Evolutionary conservation across 35 echinoderm and acorn worm species (phyloP), one percentile per base, ranked within the genome.

Genomic region (Stichopus chloronotus): DNA sequence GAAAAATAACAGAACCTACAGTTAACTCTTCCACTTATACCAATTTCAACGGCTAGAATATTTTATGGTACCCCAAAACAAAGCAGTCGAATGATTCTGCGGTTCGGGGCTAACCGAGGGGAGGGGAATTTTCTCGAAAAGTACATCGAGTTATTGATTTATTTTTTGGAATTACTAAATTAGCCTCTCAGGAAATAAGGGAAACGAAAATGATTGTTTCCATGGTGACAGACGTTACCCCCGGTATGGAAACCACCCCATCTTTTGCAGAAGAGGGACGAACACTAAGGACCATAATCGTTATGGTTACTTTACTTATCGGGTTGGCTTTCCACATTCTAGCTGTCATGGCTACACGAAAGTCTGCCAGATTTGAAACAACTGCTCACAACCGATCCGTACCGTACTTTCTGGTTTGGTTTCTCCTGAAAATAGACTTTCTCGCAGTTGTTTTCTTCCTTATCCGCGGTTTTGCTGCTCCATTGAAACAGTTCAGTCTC

Each of bases 381-480:
- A 21, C 19, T 5, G 52, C 6, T 4, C 10, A 61, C 7, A 58
- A 52, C 9, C 58, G 43, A 9, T 5, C 86, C 20, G 86, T 88
- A 8, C 86, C 86, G 5, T 63, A 88, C 58, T 88, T 88, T 69
- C 86, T 88, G 11, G 56, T 88, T 10, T 24, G 25, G 7, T 21
- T 57, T 21, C 86, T 88, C 8, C 17, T 88, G 11, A 88, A 88
- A 19, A 88, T 88, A 20, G 86, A 88, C 57, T 88, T 88, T 20
- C n/a, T 20, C 12, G 86, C 86, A 20, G 86, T 88, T 11, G 58
- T 88, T 58, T 88, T 88, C 22, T 88, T 88, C 52, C 86, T 88
- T 0, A 24, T 88, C 6, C 86, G 86, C 17, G 86, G 86, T 8
- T 23, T 88, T 65, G 8, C 20, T 11, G 17, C 86, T 6, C 86